These are phyloP conservation scores for Drosophila sturtevanti DNA, from an alignment of 1,140 invertebrate genomes.

Conservation along the genomic window DNA sequence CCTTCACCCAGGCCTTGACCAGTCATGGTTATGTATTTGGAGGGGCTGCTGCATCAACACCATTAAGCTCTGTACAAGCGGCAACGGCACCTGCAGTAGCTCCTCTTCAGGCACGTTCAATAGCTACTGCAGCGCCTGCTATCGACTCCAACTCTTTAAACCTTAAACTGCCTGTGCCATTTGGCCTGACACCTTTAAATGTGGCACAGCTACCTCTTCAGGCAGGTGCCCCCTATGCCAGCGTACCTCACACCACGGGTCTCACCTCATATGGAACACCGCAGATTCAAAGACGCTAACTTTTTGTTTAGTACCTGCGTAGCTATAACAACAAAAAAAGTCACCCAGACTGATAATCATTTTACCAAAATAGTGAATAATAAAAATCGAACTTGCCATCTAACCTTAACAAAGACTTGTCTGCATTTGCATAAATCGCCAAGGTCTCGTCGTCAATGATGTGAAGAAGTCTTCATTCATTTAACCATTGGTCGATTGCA, in stretches of 20 bases:
- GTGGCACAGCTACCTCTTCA: conserved; percentile 71
- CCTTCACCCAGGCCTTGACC: conserved; percentile 72
- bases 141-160: conserved; percentile 64
- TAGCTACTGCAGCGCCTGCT: conserved; percentile 12
- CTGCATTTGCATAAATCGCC: conserved; percentile 69
- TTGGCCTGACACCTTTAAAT: conserved; percentile 70
- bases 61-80: conserved; percentile 3
- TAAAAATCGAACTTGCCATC: conserved; percentile 38
- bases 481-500: conserved; percentile 39
- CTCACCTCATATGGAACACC: conserved; percentile 75
- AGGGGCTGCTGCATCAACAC: conserved; percentile 33
- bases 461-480: conserved; percentile 53
- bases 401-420: conserved; percentile 36
- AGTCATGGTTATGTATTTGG: conserved; percentile 70
- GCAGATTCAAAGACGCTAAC: conserved; percentile 66
- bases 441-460: conserved; percentile 44
- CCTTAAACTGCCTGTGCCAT: conserved; percentile 71
- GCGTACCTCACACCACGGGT: conserved; percentile 61
- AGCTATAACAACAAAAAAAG: conserved; percentile 40
- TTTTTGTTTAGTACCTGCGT: not conserved
- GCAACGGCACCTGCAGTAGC: conserved; percentile 22
- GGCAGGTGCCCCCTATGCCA: conserved; percentile 69
- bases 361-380: conserved; percentile 25
- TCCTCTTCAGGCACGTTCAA: conserved; percentile 28
- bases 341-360: conserved; percentile 51